Percentiles rank a stretch among this genome's conserved stretches.
These are phyloP conservation scores for Albula goreensis DNA, from an alignment of 2,113 vertebrate genomes.

Conservation along the genomic window DNA sequence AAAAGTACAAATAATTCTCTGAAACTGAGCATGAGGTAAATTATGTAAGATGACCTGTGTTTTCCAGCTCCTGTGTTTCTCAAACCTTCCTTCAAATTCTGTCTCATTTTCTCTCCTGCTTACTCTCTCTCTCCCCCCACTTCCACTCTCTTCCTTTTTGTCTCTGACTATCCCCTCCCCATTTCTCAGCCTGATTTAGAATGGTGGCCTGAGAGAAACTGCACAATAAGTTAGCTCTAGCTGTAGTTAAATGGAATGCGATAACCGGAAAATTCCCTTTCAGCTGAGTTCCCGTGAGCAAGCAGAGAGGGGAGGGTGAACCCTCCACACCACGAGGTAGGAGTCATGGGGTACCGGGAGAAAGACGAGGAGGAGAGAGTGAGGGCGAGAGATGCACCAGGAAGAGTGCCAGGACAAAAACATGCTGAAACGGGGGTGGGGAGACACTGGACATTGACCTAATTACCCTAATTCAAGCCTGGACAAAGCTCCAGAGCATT, in stretches of 20 bases:
- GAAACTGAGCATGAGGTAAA: slow-evolving; percentile 32
- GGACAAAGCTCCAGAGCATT: background rate
- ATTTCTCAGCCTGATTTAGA: slow-evolving; percentile 55
- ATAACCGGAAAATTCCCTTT: slow-evolving; percentile 68
- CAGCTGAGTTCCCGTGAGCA: slow-evolving; percentile 62
- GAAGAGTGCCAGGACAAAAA: background rate
- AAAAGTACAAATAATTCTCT: slow-evolving; percentile 2
- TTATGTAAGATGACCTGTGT: slow-evolving; percentile 36
- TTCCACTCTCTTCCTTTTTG: background rate
- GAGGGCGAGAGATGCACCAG: background rate
- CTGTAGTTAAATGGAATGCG: slow-evolving; percentile 66
- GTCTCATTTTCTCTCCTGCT: slow-evolving; percentile 14
- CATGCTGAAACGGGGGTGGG: background rate
- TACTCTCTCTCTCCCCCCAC: slow-evolving; percentile 24
- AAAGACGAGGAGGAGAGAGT: background rate
- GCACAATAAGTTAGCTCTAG: slow-evolving; percentile 61
- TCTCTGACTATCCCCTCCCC: background rate
- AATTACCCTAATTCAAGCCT: background rate
- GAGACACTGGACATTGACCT: background rate
- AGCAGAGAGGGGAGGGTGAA: slow-evolving; percentile 18
- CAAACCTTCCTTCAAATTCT: background rate
- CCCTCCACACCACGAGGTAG: background rate
- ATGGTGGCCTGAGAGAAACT: slow-evolving; percentile 61
- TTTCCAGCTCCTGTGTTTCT: background rate
- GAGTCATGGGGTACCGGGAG: slow-evolving; percentile 39